Percentiles rank a stretch among this genome's conserved stretches.
Conservation (phyloP, 2,113 vertebrate genomes). For the Stomatorhinus ivindoensis region DNA sequence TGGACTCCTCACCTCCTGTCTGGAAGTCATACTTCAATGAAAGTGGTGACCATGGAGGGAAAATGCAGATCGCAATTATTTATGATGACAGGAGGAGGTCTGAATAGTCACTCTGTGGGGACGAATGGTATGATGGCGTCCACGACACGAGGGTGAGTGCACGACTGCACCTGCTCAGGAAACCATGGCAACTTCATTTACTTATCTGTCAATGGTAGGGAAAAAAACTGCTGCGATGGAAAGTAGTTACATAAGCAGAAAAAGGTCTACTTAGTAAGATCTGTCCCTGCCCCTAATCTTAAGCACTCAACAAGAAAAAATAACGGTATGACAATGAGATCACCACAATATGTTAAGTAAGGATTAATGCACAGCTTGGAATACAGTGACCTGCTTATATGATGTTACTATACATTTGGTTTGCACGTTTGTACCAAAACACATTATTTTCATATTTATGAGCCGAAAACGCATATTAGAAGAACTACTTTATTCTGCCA, state of each 20-base stretch:
- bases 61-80: not conserved
- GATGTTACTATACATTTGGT: not conserved
- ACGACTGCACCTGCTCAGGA: not conserved
- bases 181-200: constrained; percentile 12
- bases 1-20: not conserved
- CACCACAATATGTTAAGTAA: not conserved
- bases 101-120: not conserved
- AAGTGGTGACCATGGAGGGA: not conserved
- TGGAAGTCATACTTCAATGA: not conserved
- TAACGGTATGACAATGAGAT: not conserved
- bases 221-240: not conserved
- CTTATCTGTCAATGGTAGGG: not conserved
- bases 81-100: not conserved
- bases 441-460: not conserved
- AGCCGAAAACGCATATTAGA: not conserved
- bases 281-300: not conserved
- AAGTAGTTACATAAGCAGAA: not conserved
- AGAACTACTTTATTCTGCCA: not conserved
- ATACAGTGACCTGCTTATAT: not conserved
- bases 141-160: not conserved
- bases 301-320: not conserved
- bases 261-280: not conserved
- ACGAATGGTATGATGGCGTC: not conserved
- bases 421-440: not conserved
- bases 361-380: not conserved